Base-by-base conservation (phyloP, 2,797 vertebrate species). In the Epinephelus coioides region DNA sequence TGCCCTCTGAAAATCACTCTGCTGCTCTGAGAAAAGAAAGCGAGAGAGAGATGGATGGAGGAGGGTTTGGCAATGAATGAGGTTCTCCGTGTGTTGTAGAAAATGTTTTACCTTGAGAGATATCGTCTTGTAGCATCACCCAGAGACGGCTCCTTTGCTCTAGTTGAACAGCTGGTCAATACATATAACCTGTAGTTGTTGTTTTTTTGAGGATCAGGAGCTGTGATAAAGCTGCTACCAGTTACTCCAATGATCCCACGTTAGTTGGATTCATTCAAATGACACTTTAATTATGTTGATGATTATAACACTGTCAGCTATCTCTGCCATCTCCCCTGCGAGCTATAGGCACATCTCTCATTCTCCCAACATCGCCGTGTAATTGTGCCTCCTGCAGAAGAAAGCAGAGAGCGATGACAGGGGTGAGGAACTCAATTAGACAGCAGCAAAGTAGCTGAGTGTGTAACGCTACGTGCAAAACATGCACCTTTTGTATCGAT, bases 1-100 rank as follows among this genome's bases (percentile, higher is more conserved):
- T 81, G 51, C 72, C 63, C 66, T 76, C 69, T 85, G 84, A 90
- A 87, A 89, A 89, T 86, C 81, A 76, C 80, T 79, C 46, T 17
- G 69, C 78, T 72, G 74, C 76, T 73, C 44, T 40, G 74, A 63
- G 57, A 72, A 56, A 65, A 76, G 46, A 83, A 70, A 73, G 63
- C 76, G 65, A 63, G 60, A 51, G 49, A 61, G 49, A 76, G 83
- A 90, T 71, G 81, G 83, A 89, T 86, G 55, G 66, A 69, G 73
- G 65, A 74, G 70, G 43, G 27, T 47, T 66, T 60, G 54, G 56
- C 59, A 59, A 40, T 79, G 61, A 83, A 71, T 74, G 53, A 83
- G 66, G 25, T 76, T 65, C 73, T 71, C 40, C 0, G 1, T 72
- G 65, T 44, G 67, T 73, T 68, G 74, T 60, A 73, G 67, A 68